Evolutionary conservation across 2,113 vertebrate genomes (phyloP), one percentile per base, ranked within the genome.

Genomic region (Cricetomys ansorgei): DNA sequence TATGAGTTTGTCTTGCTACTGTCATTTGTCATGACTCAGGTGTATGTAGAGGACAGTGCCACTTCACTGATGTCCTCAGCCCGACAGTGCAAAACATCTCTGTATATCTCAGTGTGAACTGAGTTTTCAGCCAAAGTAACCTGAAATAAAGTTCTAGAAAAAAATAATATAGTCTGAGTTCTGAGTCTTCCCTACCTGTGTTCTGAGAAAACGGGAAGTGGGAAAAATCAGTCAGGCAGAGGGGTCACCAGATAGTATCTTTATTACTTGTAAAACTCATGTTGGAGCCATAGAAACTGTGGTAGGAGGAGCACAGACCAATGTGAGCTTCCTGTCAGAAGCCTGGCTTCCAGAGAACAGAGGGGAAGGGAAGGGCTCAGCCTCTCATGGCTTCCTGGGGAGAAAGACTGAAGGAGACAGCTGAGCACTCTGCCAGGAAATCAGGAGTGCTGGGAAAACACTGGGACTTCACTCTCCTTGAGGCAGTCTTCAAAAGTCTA

Each of bases 151-250:
- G 40, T 72, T 91, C 70, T 59, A 86, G 95, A 70, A 89, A 92
- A 92, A 76, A 57, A 64, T 53, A 19, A 0, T 86, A 2, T 37
- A 34, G 3, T 86, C 53, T 76, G 43, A 59, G 8, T 79, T 19
- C 27, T 72, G 80, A 48, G 69, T 12, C 11, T 23, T 95, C 15
- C 25, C 43, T 55, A 25, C 62, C 40, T 10, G 57, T 77, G 40
- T 90, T 96, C 34, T 95, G 40, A 89, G 72, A 57, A 72, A 76
- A 50, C 62, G 62, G 65, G 59, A 45, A 95, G 25, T 55, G 40
- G 5, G 12, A 40, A 40, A 59, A 76, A 25, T 37, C 64, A 88
- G 1, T 25, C 37, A 53, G 88, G 57, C 75, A 65, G 57, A 31
- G 23, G 43, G 75, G 76, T 59, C 21, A 48, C 45, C n/a, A 37